Evolutionary conservation across 2,113 vertebrate genomes (phyloP).

Genomic region (Thalassarche chlororhynchos): DNA sequence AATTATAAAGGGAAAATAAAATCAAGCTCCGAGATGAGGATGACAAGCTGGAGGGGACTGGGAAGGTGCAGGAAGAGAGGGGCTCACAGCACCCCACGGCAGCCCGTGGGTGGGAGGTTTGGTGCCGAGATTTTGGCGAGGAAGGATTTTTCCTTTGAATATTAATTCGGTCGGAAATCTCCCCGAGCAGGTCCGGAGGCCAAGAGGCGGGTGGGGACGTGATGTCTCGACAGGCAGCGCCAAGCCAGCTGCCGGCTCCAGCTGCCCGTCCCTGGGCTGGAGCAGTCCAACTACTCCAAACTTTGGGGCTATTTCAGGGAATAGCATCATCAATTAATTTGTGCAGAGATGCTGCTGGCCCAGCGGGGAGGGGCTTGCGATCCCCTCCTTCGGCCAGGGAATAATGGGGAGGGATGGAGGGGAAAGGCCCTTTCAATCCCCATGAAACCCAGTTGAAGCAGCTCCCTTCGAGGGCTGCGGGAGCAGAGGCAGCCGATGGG

Average conservation of each 20-base stretch:
- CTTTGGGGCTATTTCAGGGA: background rate
- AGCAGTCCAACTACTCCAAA: background rate
- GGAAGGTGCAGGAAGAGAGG: background rate
- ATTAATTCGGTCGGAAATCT: fast-evolving
- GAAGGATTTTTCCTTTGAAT: background rate
- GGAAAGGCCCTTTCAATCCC: background rate
- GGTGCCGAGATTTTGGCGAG: background rate
- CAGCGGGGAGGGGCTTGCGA: fast-evolving
- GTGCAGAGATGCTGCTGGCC: background rate
- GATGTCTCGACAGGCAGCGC: background rate
- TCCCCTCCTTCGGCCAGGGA: background rate
- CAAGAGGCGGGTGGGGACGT: background rate
- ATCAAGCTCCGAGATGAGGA: slow-evolving; percentile 19
- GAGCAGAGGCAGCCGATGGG: fast-evolving
- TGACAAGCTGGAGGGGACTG: background rate
- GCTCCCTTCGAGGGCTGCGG: background rate
- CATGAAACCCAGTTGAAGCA: background rate
- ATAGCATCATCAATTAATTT: background rate
- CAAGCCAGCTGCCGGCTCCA: background rate
- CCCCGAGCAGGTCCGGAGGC: background rate
- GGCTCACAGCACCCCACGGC: fast-evolving
- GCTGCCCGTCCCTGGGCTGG: background rate
- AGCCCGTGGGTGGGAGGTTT: background rate
- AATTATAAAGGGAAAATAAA: slow-evolving; percentile 65
- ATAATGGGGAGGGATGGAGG: background rate